Base-by-base conservation (phyloP, 2,888 invertebrate species). In the Lepidochitona cinerea region DNA sequence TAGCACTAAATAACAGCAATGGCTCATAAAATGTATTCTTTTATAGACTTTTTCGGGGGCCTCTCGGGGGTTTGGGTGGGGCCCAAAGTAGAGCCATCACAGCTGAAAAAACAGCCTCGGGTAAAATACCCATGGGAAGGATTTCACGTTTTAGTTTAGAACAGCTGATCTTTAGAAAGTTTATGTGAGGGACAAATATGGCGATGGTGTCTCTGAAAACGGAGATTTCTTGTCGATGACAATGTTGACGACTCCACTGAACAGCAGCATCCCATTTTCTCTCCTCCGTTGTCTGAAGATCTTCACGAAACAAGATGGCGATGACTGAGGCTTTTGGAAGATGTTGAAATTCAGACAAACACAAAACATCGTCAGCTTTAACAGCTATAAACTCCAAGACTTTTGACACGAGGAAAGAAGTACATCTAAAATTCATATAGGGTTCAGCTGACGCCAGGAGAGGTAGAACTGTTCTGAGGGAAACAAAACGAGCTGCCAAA, bases 241-340 rank as follows among this genome's bases (percentile, higher is more conserved):
- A 66, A 9, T 66, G 37, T 66, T 29, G 66, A 23, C 66, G 1
- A 29, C 66, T 66, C 66, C 66, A 66, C 5, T 37, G 66, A n/a
- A 66, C 23, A 4, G 66, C 66, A n/a, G 66, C 66, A 29, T 66
- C 66, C 35, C 35, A 37, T 66, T 66, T 66, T 7, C n/a, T 66
- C 23, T 35, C 37, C 66, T 66, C 66, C 66, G 37, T 66, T 1
- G 66, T 37, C 37, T 66, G 66, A n/a, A 66, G 37, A 35, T 35
- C 35, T 26, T 18, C 18, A 18, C 66, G 18, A 18, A 36, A 23
- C 5, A 66, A 29, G 23, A 66, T 26, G 36, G 29, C 18, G 3
- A 14, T 35, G 14, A 36, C 37, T 18, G 37, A 1, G 33, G 35
- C 1, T 26, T 66, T 66, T 5, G 66, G 66, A 14, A 37, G 18